Evolutionary conservation across 2,888 invertebrate genomes (phyloP), one percentile per base, ranked within the genome.

Genomic region (Yponomeuta plumbellus): DNA sequence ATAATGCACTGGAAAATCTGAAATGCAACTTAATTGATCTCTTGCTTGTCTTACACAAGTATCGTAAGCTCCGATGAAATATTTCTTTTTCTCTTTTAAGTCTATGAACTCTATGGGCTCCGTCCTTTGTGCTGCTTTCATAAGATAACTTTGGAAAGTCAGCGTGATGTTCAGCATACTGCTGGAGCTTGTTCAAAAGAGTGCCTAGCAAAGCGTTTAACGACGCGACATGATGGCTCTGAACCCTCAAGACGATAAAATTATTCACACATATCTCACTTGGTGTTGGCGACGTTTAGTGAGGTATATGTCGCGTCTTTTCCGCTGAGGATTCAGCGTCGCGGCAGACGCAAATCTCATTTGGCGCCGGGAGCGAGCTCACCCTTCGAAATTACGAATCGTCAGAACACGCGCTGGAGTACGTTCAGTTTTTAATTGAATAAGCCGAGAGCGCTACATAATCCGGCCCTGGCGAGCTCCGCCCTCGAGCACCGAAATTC

Each of bases 341-440:
- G 70, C 71, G 68, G 71, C 69, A 70, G 70, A 67, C 70, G 71
- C 72, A 75, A 80, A 84, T 81, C 77, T 80, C 75, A 80, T 81
- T 83, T 80, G 74, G 72, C 78, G 63, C 26, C 63, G 64, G 56
- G 40, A 66, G 65, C 64, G 67, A n/a, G 74, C 63, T 75, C 75
- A 75, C 77, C 74, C 74, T 74, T 75, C 76, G 72, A 77, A 79
- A 79, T 81, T 78, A 76, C 76, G 76, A 80, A 75, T 77, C 77
- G 77, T 77, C 78, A 74, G 76, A 76, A 76, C 73, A 74, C 75
- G 74, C 76, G 76, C 76, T 72, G 80, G 76, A 64, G 63, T 77
- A 78, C 78, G 75, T 81, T 80, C 80, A 77, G 76, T 79, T 84
- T 83, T 84, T 84, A 85, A 85, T 85, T 84, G 84, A 84, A 83